Percentiles rank a stretch among this genome's conserved stretches.
phyloP scores from a whole-genome alignment of 2,113 vertebrate species.

The Oxyruncus cristatus region DNA sequence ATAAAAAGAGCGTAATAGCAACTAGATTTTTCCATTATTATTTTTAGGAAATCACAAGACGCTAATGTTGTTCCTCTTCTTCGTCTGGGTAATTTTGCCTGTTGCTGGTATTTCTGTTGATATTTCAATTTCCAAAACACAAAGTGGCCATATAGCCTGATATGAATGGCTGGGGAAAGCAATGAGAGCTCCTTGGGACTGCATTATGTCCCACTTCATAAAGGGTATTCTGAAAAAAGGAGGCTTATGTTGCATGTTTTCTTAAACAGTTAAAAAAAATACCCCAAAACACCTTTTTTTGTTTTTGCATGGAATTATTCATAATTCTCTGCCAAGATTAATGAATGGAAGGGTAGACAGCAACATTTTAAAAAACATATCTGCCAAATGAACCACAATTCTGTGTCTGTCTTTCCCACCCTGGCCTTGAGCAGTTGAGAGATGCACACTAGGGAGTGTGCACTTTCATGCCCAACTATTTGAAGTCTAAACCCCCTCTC shows the following conservation, averaged over 20 bases:
- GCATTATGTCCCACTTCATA: rapidly evolving
- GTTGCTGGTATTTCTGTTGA: not conserved
- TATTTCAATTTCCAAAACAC: not conserved
- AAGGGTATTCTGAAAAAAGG: not conserved
- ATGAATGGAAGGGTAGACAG: not conserved
- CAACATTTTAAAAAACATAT: not conserved
- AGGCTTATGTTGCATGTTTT: not conserved
- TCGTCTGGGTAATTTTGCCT: not conserved
- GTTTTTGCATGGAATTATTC: not conserved
- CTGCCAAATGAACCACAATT: not conserved
- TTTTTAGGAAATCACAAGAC: not conserved
- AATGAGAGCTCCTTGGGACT: not conserved
- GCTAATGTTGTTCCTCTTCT: not conserved
- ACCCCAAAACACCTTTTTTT: too few species aligned
- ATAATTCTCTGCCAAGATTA: not conserved
- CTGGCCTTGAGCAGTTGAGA: not conserved
- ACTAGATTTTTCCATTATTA: not conserved
- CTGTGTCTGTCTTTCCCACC: not conserved
- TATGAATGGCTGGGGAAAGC: not conserved
- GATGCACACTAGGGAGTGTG: not conserved
- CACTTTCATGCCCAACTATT: not conserved
- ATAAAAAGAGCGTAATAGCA: rapidly evolving
- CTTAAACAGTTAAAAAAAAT: not conserved
- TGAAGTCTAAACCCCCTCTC: not conserved
- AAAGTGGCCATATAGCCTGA: not conserved